A percentile compares a stretch with the other conserved stretches of the same genome.
These are phyloP conservation scores for Gasterosteus nipponicus DNA, from an alignment of 2,113 vertebrate genomes.

Conservation along the genomic window DNA sequence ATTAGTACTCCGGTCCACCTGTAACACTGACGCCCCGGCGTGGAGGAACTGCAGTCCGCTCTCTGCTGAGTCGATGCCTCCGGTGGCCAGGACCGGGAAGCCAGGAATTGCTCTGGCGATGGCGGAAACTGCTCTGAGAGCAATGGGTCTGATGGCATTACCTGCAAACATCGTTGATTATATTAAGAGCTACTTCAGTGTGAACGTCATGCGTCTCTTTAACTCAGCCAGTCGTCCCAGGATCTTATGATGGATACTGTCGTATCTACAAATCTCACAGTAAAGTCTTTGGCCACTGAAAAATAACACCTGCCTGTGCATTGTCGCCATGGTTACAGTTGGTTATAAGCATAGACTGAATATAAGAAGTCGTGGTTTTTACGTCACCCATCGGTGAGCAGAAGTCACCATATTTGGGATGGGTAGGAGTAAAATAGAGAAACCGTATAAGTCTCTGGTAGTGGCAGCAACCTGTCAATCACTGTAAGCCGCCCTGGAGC, in stretches of 20 bases:
- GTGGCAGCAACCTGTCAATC: no score
- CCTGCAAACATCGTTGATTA: constrained; percentile 74
- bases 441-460: no score
- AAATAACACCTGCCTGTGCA: neutral
- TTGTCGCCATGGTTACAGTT: neutral
- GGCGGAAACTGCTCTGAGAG: constrained; percentile 88
- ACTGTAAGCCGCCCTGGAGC: no score
- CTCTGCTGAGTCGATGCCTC: constrained; percentile 96
- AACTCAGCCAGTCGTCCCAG: neutral
- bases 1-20: constrained; percentile 81
- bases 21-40: constrained; percentile 90
- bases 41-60: constrained; percentile 92
- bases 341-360: neutral
- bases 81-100: constrained; percentile 92
- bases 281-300: neutral
- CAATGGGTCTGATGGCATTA: constrained; percentile 91
- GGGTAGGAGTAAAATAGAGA: neutral
- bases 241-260: neutral
- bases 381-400: no score
- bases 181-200: neutral
- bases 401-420: neutral
- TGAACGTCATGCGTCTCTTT: neutral
- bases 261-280: neutral
- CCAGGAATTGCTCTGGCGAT: constrained; percentile 87
- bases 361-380: no score